Evolutionary conservation across 2,888 invertebrate species (phyloP), one percentile per base, ranked within the genome.

Genomic region (Monochamus alternatus): DNA sequence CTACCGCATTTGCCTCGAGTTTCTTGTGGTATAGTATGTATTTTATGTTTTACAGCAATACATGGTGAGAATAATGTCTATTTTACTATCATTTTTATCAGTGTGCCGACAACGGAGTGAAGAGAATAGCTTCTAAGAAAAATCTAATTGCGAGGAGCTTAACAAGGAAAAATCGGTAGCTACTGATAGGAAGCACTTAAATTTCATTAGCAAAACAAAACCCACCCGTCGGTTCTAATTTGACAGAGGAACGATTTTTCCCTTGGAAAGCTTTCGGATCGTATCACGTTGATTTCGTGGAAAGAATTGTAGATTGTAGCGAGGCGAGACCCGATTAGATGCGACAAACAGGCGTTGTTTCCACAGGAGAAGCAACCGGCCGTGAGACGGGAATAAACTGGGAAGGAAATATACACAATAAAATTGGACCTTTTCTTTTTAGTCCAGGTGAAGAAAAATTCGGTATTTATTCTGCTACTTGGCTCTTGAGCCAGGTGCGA

Each of bases 321-420:
- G n/a, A 22, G 22, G 14, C 22, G 55, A 14, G 55, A 7, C n/a
- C 14, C 55, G 55, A 63, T 64, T 51, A 64, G 30, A 10, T 9
- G 22, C 64, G 47, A 31, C 14, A 64, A 64, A 64, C 55, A 31
- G 64, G 30, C 47, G 47, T 47, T 51, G 12, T 12, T 8, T 30
- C n/a, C 64, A 64, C 44, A 44, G 3, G 44, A 3, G 22, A 47
- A 47, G 47, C 43, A 43, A 9, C 22, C 62, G 38, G 3, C 7
- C 38, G 12, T 47, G 64, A 10, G n/a, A 64, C 8, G 22, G 44
- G 47, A 64, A 64, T 64, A 64, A 64, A 51, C 64, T 47, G n/a
- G 22, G 22, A 64, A 14, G 44, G 30, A 47, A 64, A 47, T 47
- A 64, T 47, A 64, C 44, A 64, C 44, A 64, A 44, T 32, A 51